These are phyloP conservation scores for Apeltes quadracus DNA, from an alignment of 2,113 vertebrate genomes.

Conservation along the genomic window DNA sequence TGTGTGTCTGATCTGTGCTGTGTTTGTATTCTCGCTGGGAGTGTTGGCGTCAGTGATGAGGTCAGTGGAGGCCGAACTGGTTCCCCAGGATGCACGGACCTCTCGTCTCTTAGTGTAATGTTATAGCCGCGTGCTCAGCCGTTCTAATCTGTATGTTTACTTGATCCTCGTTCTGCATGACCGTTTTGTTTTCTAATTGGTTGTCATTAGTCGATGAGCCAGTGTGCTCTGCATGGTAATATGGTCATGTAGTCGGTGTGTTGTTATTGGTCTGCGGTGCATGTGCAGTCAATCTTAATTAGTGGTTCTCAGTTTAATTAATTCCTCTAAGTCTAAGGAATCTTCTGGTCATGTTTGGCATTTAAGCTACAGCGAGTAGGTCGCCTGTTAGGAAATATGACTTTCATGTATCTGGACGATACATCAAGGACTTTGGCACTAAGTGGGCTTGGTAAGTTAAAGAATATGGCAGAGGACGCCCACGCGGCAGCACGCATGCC, in stretches of 20 bases:
- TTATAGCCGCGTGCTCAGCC: background rate
- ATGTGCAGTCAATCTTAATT: background rate
- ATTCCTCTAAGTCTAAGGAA: background rate
- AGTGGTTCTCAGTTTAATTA: background rate
- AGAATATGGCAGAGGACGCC: background rate
- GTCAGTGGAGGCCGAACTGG: background rate
- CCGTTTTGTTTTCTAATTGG: conserved; percentile 17
- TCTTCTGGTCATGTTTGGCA: background rate
- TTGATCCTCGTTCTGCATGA: conserved; percentile 12
- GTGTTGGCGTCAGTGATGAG: background rate
- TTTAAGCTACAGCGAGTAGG: background rate
- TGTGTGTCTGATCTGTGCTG: background rate
- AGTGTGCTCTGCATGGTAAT: conserved; percentile 5
- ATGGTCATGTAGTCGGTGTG: conserved; percentile 1
- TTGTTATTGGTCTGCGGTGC: background rate
- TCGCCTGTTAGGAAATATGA: background rate
- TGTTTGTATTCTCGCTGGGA: background rate
- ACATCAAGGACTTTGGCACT: background rate
- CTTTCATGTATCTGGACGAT: background rate
- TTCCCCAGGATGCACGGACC: background rate
- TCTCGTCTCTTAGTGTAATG: background rate
- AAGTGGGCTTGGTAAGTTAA: background rate
- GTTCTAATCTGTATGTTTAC: background rate
- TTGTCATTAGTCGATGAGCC: conserved; percentile 19
- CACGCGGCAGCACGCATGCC: background rate